Base-by-base conservation (phyloP, 2,797 vertebrate genomes). In the Harpagifer antarcticus region DNA sequence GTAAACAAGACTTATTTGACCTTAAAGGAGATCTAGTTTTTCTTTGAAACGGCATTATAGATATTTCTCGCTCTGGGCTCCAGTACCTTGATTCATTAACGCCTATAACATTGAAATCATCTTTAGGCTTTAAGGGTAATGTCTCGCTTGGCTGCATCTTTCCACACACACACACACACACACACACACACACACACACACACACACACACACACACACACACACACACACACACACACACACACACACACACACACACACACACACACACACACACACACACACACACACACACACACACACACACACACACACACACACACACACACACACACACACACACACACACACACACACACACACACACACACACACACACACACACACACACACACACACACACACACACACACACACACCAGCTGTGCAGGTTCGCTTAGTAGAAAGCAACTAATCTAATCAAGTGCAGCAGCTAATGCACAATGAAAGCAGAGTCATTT, bases 371-470 rank as follows among this genome's bases (percentile, higher is more conserved):
- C 54, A n/a, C 68, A 74, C 53, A 56, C 45, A 59, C 19, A 4
- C 17, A 19, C 45, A 37, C 12, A 63, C 49, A 69, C 64, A 84
- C 49, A 58, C 6, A 64, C 9, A 71, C 54, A 59, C 43, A 52
- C 49, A 56, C n/a, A 33, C 45, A 52, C 64, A 48, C 54, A n/a
- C 68, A 74, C 53, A 56, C 45, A 59, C 19, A 4, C 17, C 45
- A 88, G 88, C 87, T 88, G 82, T 79, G 77, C 82, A 86, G 81
- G 87, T 88, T 84, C 88, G 86, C 84, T 91, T 89, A 86, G 86
- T 68, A 63, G 66, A 88, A 76, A 91, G 84, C 83, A 78, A 79
- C 84, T 89, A 82, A 93, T 93, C 84, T 86, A 83, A 93, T 93
- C 81, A 88, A 79, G 85, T 68, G 55, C 45, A 88, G 83, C 81